Percentiles rank a stretch among this genome's conserved stretches.
Evolutionary conservation across 1,140 invertebrate genomes (phyloP).

Genomic region (Maniola jurtina): DNA sequence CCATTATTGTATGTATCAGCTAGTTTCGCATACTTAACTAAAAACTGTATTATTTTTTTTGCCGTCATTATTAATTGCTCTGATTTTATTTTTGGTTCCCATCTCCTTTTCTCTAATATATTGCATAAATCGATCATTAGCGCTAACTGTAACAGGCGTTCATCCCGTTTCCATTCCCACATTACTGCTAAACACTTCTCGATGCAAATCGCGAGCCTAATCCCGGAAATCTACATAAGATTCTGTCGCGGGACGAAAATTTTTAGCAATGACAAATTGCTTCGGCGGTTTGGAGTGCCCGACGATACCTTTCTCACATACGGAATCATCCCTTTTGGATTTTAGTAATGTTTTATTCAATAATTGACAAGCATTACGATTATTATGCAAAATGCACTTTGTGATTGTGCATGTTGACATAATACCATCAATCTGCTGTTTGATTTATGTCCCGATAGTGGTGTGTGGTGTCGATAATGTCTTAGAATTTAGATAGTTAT

Average conservation of each 20-base stretch:
- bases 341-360: slow-evolving; percentile 63
- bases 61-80: background rate
- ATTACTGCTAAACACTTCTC: slow-evolving; percentile 33
- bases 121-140: slow-evolving; percentile 23
- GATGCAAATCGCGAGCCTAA: slow-evolving; percentile 48
- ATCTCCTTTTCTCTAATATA: slow-evolving; percentile 2
- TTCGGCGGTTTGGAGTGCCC: slow-evolving; percentile 23
- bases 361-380: slow-evolving; percentile 67
- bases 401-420: slow-evolving; percentile 71
- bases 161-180: slow-evolving; percentile 39
- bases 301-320: slow-evolving; percentile 55
- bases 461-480: slow-evolving; percentile 37
- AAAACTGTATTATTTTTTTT: background rate
- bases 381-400: slow-evolving; percentile 69
- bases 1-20: background rate
- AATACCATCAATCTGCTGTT: slow-evolving; percentile 71
- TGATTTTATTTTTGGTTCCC: slow-evolving; percentile 1
- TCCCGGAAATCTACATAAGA: slow-evolving; percentile 54
- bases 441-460: slow-evolving; percentile 54
- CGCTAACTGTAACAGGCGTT: background rate
- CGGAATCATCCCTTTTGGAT: slow-evolving; percentile 47
- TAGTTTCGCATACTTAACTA: background rate
- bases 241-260: slow-evolving; percentile 27
- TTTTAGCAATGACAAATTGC: slow-evolving; percentile 72
- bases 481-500: slow-evolving; percentile 13